These are phyloP conservation scores for Propithecus coquereli DNA, from an alignment of 2,113 vertebrate genomes.

Conservation along the genomic window DNA sequence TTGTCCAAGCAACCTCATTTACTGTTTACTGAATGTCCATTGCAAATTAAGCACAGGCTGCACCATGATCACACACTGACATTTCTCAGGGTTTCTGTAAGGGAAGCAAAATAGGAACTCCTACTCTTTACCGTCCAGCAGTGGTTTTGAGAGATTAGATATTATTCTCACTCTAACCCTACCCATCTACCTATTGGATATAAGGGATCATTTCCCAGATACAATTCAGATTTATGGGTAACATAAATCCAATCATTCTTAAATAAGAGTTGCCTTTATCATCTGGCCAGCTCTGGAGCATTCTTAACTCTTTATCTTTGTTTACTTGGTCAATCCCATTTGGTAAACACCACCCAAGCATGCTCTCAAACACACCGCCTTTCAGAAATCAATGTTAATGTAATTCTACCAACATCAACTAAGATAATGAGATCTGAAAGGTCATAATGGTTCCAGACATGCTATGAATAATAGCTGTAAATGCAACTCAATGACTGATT, in stretches of 20 bases:
- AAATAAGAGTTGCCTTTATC: conserved; percentile 57
- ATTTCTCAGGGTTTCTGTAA: conserved; percentile 2
- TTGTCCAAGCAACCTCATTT: background rate
- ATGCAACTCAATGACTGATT: conserved; percentile 77
- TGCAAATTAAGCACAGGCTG: background rate
- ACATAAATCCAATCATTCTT: conserved; percentile 34
- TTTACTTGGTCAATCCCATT: background rate
- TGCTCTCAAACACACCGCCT: conserved; percentile 72
- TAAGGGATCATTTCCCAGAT: conserved; percentile 30
- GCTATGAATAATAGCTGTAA: conserved; percentile 80
- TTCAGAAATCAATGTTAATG: conserved; percentile 83
- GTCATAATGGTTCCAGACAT: conserved; percentile 81
- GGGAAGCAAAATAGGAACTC: background rate
- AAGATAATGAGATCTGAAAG: conserved; percentile 82
- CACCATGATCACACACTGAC: background rate
- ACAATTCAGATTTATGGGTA: conserved; percentile 42
- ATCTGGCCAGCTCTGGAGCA: conserved; percentile 4
- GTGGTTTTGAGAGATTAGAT: background rate
- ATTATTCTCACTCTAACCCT: background rate
- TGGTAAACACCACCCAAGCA: conserved; percentile 66
- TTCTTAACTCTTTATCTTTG: conserved; percentile 46
- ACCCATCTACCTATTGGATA: background rate
- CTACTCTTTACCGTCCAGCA: background rate
- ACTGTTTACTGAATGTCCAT: background rate
- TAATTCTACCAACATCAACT: conserved; percentile 81